Conservation (phyloP, 2,888 invertebrate genomes). For the Dryocosmus kuriphilus region DNA sequence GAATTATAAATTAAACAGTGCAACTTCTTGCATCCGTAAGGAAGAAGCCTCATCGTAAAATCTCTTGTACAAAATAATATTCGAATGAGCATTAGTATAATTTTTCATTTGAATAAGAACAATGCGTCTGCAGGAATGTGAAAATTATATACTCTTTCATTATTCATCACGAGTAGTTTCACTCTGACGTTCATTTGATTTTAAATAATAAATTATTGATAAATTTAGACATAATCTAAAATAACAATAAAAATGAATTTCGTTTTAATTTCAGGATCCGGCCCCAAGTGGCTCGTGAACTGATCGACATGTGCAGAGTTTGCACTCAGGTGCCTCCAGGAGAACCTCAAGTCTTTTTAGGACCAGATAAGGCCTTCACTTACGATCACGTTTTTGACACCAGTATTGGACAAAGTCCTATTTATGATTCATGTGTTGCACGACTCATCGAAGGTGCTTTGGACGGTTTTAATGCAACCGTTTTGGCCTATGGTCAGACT, state of each 20-base stretch:
- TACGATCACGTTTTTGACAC: conserved; percentile 98
- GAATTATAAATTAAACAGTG: background rate
- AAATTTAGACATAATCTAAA: background rate
- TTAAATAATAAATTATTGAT: conserved; percentile 7
- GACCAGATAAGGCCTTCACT: conserved; percentile 96
- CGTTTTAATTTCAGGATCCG: conserved; percentile 86
- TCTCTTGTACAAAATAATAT: conserved; percentile 2
- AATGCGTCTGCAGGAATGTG: background rate
- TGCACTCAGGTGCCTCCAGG: conserved; percentile 94
- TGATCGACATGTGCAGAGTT: conserved; percentile 95
- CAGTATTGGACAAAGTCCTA: conserved; percentile 83
- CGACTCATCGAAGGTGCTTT: conserved; percentile 94
- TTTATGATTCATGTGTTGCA: conserved; percentile 92
- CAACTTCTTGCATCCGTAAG: background rate
- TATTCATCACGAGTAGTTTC: background rate
- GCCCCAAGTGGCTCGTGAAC: conserved; percentile 94
- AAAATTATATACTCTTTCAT: background rate
- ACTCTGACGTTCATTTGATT: background rate
- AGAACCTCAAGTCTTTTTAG: conserved; percentile 94
- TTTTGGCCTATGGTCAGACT: conserved; percentile 91
- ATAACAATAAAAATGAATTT: background rate
- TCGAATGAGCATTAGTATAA: background rate
- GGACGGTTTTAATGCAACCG: conserved; percentile 98
- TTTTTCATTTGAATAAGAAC: conserved; percentile 20
- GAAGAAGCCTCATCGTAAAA: background rate